phyloP scores from a whole-genome alignment of 2,888 invertebrate species.

The Apantesis nais region DNA sequence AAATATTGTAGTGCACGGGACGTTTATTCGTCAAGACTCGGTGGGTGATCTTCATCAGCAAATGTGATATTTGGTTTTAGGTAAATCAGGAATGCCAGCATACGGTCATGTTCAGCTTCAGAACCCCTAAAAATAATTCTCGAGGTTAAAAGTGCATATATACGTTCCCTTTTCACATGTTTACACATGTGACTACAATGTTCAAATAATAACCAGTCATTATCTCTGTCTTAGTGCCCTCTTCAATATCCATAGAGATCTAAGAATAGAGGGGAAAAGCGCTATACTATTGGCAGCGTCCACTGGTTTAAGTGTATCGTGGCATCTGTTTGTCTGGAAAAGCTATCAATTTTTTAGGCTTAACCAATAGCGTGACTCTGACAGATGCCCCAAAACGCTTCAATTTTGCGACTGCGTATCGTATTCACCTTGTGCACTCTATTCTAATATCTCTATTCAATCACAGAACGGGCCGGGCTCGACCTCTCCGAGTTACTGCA shows the following conservation, averaged over 20 bases:
- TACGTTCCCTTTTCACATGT: no score
- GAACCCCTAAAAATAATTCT: constrained; percentile 53
- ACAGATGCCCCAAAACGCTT: no score
- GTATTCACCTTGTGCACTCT: no score
- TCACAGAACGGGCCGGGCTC: no score
- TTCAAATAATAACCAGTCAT: neutral
- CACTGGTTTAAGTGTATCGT: no score
- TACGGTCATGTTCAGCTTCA: constrained; percentile 66
- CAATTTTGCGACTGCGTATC: no score
- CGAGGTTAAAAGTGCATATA: no score
- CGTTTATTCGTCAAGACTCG: constrained; percentile 45
- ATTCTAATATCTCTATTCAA: no score
- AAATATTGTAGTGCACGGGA: neutral
- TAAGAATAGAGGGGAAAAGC: neutral
- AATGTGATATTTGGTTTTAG: constrained; percentile 63
- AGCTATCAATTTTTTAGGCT: no score
- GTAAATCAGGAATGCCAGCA: constrained; percentile 71
- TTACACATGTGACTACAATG: neutral
- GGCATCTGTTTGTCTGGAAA: no score
- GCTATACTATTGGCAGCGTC: neutral
- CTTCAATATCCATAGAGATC: neutral
- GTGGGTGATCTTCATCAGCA: constrained; percentile 50
- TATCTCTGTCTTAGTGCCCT: neutral
- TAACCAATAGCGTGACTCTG: no score
- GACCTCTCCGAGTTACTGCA: no score